Conservation (phyloP, 2,113 vertebrate species). For the Notothenia rossii region DNA sequence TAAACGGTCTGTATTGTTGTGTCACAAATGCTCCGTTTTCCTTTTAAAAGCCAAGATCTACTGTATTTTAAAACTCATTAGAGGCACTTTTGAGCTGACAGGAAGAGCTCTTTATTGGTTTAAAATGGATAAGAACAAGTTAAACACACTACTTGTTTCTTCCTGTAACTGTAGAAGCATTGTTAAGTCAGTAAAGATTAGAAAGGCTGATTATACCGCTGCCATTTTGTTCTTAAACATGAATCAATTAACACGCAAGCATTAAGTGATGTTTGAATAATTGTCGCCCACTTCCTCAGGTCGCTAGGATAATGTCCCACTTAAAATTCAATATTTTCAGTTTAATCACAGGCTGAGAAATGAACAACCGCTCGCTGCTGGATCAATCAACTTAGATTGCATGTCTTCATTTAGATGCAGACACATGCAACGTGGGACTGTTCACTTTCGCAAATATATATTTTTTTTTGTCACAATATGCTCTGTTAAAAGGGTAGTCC, state of each 20-base stretch:
- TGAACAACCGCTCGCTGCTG: neutral
- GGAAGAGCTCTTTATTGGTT: neutral
- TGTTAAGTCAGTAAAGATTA: neutral
- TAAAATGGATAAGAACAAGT: neutral
- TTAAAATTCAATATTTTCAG: neutral
- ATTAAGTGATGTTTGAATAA: neutral
- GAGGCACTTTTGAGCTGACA: neutral
- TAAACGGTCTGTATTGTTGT: slow-evolving; percentile 29
- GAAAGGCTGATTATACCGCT: neutral
- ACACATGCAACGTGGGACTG: neutral
- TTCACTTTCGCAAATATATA: neutral
- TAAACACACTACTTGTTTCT: neutral
- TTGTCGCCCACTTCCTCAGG: neutral
- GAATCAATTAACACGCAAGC: neutral
- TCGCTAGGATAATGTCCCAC: neutral
- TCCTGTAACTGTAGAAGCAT: slow-evolving; percentile 1
- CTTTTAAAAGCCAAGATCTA: slow-evolving; percentile 37
- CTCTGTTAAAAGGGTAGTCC: no score
- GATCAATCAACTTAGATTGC: slow-evolving; percentile 8
- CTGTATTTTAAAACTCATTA: slow-evolving; percentile 11
- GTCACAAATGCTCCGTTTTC: slow-evolving; percentile 23
- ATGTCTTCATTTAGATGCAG: neutral
- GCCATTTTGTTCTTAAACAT: neutral
- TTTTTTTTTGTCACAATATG: no score
- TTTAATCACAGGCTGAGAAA: neutral